These are phyloP conservation scores for Adrianichthys oophorus DNA, from an alignment of 2,797 vertebrate species.

Conservation along the genomic window DNA sequence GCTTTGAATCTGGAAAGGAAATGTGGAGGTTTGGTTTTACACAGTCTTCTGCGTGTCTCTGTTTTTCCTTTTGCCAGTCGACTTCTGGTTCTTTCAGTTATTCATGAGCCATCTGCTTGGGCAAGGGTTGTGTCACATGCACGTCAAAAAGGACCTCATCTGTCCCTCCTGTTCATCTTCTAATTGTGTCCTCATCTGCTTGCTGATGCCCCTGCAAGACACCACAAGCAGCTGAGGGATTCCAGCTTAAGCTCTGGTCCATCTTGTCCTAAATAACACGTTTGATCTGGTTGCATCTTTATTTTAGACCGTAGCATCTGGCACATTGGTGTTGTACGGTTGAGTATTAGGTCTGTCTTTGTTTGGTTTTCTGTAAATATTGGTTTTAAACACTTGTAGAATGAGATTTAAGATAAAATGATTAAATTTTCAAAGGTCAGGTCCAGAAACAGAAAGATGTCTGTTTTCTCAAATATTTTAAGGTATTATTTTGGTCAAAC, in stretches of 20 bases:
- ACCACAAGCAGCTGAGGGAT: constrained; percentile 26
- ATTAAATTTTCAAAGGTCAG: constrained; percentile 1
- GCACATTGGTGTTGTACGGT: constrained; percentile 55
- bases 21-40: not conserved
- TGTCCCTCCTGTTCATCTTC: constrained; percentile 55
- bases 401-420: not conserved
- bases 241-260: constrained; percentile 30
- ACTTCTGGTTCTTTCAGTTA: constrained; percentile 73
- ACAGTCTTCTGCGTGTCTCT: constrained; percentile 15
- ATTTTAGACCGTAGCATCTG: constrained; percentile 63
- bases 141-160: constrained; percentile 73
- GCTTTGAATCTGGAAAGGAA: no score
- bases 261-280: constrained; percentile 59
- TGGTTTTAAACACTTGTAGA: constrained; percentile 4
- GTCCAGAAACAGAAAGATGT: not conserved
- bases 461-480: no score
- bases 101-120: constrained; percentile 82
- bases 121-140: constrained; percentile 68
- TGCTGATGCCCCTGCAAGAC: constrained; percentile 25
- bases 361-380: constrained; percentile 12
- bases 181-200: constrained; percentile 66
- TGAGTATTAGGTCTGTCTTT: constrained; percentile 22
- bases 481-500: no score
- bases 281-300: constrained; percentile 65
- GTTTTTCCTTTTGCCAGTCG: constrained; percentile 47